Evolutionary conservation across 2,113 vertebrate genomes (phyloP).

Genomic region (Ctenomys sociabilis): DNA sequence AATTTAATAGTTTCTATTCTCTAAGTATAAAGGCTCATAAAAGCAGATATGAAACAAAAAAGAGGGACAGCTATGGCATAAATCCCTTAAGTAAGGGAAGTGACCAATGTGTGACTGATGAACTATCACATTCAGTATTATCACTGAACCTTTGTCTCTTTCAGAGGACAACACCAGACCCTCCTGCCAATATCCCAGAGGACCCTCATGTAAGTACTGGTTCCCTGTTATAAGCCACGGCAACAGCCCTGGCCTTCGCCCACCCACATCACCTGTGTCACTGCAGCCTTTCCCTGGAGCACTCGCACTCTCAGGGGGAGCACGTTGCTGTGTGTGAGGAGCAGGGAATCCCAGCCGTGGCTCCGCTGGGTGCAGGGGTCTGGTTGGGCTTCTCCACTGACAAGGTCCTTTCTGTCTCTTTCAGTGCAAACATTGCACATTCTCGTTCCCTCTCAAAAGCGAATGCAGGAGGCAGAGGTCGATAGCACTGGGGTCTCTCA

Average conservation of each 20-base stretch:
- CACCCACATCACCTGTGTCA: rapidly evolving
- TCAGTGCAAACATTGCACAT: not conserved
- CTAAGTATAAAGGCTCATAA: not conserved
- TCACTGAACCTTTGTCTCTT: constrained; percentile 42
- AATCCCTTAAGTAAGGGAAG: not conserved
- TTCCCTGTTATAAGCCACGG: not conserved
- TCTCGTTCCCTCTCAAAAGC: not conserved
- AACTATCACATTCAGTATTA: not conserved
- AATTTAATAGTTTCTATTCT: not conserved
- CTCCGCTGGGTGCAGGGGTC: no score
- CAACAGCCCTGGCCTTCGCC: not conserved
- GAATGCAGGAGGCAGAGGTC: not conserved
- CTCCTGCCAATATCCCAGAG: not conserved
- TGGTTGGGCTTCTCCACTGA: not conserved
- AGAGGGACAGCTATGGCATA: not conserved
- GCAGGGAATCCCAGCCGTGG: not conserved
- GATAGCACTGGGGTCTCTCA: not conserved
- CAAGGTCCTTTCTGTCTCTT: not conserved
- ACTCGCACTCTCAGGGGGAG: not conserved
- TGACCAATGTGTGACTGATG: not conserved
- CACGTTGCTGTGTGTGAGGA: not conserved
- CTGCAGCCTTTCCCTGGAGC: not conserved
- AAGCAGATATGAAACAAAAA: not conserved
- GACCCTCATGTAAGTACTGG: constrained; percentile 59
- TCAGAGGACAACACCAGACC: not conserved